A percentile compares a stretch with the other conserved stretches of the same genome.
Conservation (phyloP, 2,797 vertebrate genomes). For the Lepus oiostolus region DNA sequence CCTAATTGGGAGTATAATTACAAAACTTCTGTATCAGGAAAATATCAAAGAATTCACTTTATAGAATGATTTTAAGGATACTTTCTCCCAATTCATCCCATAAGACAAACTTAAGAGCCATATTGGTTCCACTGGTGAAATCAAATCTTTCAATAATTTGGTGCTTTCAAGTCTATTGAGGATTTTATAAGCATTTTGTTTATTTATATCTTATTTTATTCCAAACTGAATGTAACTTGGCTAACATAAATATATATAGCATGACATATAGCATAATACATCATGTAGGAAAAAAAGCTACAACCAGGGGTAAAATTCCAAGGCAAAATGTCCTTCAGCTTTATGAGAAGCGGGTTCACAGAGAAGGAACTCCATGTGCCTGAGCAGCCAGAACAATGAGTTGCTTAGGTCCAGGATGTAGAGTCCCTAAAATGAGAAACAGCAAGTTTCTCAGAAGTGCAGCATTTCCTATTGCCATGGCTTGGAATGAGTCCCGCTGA, state of each 20-base stretch:
- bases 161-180: neutral
- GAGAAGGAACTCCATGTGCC: neutral
- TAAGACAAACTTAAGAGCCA: neutral
- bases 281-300: neutral
- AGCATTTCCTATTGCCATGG: neutral
- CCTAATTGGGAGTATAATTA: neutral
- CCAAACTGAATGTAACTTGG: neutral
- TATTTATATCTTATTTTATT: slow-evolving; percentile 9
- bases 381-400: slow-evolving; percentile 12
- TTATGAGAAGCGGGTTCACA: neutral
- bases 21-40: neutral
- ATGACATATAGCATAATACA: neutral
- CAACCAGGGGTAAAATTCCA: neutral
- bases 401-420: neutral
- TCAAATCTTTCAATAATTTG: neutral
- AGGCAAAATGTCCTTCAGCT: neutral
- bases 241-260: neutral
- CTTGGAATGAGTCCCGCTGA: too few species aligned
- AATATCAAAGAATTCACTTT: neutral
- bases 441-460: neutral
- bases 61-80: neutral
- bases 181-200: neutral
- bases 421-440: neutral
- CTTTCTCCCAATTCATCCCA: neutral
- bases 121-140: neutral